These are phyloP conservation scores for Vimba vimba DNA, from an alignment of 2,113 vertebrate genomes.

Conservation along the genomic window DNA sequence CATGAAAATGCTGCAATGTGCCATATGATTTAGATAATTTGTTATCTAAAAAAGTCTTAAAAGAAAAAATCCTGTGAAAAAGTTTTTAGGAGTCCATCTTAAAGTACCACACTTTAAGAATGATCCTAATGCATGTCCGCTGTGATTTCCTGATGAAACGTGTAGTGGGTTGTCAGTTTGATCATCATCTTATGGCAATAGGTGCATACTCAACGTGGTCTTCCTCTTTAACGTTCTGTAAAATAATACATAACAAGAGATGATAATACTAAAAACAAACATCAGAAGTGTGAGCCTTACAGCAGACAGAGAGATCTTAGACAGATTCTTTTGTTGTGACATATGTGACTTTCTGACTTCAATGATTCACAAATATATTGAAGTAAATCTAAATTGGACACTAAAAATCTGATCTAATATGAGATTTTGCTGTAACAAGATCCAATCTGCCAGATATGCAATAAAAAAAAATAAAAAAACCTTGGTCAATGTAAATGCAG, in stretches of 20 bases:
- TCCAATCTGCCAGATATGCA: not conserved
- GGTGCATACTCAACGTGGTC: not conserved
- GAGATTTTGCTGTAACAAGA: too few relatives aligned
- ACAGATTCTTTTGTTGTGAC: too few relatives aligned
- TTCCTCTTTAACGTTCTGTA: not conserved
- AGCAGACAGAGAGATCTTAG: too few relatives aligned
- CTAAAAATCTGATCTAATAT: not conserved
- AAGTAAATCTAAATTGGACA: not conserved
- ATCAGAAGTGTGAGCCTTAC: too few relatives aligned
- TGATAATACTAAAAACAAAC: too few relatives aligned
- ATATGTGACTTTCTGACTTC: too few relatives aligned
- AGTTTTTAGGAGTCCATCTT: not conserved
- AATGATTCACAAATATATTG: not conserved
- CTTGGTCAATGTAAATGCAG: not conserved
- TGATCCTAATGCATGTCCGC: not conserved
- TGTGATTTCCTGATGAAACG: not conserved
- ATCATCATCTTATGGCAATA: not conserved
- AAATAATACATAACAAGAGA: too few relatives aligned
- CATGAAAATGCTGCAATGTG: too few relatives aligned
- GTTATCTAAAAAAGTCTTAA: too few relatives aligned
- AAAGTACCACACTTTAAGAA: not conserved
- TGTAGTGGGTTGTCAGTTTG: not conserved
- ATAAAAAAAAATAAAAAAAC: not conserved
- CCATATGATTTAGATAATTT: too few relatives aligned
- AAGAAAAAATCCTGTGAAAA: too few relatives aligned